phyloP scores from a whole-genome alignment of 2,113 vertebrate species.

The Paedocypris sp. region DNA sequence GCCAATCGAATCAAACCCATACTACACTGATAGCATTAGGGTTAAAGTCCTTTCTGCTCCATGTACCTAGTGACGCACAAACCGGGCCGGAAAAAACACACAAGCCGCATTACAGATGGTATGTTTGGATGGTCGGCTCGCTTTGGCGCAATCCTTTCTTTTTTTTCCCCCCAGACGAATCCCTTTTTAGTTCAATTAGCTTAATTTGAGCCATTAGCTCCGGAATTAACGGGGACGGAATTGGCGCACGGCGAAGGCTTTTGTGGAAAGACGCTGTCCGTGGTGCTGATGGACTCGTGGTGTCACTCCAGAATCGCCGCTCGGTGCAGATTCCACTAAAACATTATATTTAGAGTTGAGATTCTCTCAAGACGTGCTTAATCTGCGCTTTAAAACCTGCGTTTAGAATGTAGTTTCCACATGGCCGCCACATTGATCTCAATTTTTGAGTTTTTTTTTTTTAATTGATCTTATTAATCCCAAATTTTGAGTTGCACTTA shows the following conservation, averaged over 20 bases:
- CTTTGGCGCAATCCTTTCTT: background rate
- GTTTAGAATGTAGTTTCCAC: too few species aligned
- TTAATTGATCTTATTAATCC: too few species aligned
- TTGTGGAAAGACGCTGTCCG: constrained; percentile 1
- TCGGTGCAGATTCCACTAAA: background rate
- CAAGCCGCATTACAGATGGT: background rate
- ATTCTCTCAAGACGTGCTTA: too few species aligned
- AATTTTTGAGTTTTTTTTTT: too few species aligned
- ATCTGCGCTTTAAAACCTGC: too few species aligned
- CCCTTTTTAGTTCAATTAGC: constrained; percentile 7
- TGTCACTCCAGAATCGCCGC: background rate
- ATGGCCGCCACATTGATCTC: too few species aligned
- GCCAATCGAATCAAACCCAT: constrained; percentile 26
- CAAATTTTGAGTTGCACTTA: too few species aligned
- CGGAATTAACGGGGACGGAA: background rate
- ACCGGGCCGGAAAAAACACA: background rate
- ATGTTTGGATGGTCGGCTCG: constrained; percentile 26
- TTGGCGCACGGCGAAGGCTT: background rate
- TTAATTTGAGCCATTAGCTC: constrained; percentile 1
- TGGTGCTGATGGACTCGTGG: constrained; percentile 17
- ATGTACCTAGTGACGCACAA: constrained; percentile 8
- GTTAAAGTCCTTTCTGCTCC: background rate
- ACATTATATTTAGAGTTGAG: background rate
- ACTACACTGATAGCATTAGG: constrained; percentile 28
- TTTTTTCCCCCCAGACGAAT: constrained; percentile 1